A percentile compares a stretch with the other conserved stretches of the same genome.
Evolutionary conservation across 2,113 vertebrate genomes (phyloP).

Genomic region (Ifrita kowaldi): DNA sequence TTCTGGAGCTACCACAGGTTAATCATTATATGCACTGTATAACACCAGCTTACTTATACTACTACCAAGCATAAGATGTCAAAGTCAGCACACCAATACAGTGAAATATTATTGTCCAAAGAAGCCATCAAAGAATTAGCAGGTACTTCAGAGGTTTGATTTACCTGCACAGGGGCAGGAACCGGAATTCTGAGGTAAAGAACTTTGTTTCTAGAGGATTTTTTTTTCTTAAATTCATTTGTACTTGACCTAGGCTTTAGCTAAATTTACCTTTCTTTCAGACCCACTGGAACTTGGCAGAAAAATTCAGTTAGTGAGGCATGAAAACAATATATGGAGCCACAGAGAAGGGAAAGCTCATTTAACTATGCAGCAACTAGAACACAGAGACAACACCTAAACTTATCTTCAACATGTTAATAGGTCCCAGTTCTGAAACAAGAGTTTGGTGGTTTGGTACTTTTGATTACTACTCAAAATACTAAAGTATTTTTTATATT

Average conservation of each 20-base stretch:
- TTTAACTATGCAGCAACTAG: neutral
- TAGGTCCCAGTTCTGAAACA: neutral
- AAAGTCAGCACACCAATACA: neutral
- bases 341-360: neutral
- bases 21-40: neutral
- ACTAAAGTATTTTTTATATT: neutral
- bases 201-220: neutral
- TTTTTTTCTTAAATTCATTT: neutral
- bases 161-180: neutral
- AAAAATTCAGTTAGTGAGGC: neutral
- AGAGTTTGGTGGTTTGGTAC: neutral
- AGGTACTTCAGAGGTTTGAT: neutral
- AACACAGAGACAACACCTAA: neutral
- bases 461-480: neutral
- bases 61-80: neutral
- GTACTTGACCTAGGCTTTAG: neutral
- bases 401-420: neutral
- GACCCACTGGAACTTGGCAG: neutral
- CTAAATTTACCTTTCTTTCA: neutral
- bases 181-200: neutral
- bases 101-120: neutral
- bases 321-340: neutral
- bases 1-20: conserved; percentile 3
- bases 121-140: neutral
- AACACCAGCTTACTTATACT: neutral